Evolutionary conservation across 2,888 invertebrate genomes (phyloP).

Genomic region (Drosophila kuntzei): DNA sequence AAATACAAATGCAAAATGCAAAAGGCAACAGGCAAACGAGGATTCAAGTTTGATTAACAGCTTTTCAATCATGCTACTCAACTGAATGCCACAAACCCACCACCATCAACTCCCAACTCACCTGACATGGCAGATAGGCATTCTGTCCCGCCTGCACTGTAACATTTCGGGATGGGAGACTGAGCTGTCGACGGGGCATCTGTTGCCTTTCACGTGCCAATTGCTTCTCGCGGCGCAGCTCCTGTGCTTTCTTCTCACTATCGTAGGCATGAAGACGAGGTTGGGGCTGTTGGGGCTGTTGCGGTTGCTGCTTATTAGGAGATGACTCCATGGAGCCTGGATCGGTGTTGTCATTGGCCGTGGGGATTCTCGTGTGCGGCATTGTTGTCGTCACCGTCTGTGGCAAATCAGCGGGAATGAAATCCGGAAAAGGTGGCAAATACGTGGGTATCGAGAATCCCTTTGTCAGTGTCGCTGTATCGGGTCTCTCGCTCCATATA

Average conservation of each 20-base stretch:
- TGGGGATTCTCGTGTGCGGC: conserved; percentile 24
- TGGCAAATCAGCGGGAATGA: conserved; percentile 79
- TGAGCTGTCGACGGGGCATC: conserved; percentile 69
- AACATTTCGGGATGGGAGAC: conserved; percentile 89
- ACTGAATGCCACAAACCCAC: conserved; percentile 6
- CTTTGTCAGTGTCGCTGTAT: conserved; percentile 80
- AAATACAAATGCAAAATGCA: conserved; percentile 23
- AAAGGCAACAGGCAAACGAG: conserved; percentile 11
- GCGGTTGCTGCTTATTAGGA: conserved; percentile 49
- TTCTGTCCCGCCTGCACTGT: conserved; percentile 95
- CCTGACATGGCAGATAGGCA: conserved; percentile 95
- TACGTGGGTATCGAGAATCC: conserved; percentile 83
- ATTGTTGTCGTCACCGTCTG: conserved; percentile 44
- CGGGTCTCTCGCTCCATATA: conserved; percentile 68
- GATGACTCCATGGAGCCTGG: conserved; percentile 11
- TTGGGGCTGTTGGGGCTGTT: conserved; percentile 54
- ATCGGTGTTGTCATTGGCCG: conserved; percentile 19
- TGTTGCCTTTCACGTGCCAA: conserved; percentile 68
- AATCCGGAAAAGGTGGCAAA: conserved; percentile 82
- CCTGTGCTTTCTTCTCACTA: conserved; percentile 69
- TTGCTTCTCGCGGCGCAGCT: conserved; percentile 68
- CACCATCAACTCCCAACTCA: conserved; percentile 81
- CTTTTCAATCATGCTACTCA: conserved; percentile 55
- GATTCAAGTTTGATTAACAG: conserved; percentile 6
- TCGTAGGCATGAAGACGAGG: conserved; percentile 77